These are phyloP conservation scores for Aphelenchoides besseyi DNA, from an alignment of 1,140 invertebrate genomes.

Conservation along the genomic window DNA sequence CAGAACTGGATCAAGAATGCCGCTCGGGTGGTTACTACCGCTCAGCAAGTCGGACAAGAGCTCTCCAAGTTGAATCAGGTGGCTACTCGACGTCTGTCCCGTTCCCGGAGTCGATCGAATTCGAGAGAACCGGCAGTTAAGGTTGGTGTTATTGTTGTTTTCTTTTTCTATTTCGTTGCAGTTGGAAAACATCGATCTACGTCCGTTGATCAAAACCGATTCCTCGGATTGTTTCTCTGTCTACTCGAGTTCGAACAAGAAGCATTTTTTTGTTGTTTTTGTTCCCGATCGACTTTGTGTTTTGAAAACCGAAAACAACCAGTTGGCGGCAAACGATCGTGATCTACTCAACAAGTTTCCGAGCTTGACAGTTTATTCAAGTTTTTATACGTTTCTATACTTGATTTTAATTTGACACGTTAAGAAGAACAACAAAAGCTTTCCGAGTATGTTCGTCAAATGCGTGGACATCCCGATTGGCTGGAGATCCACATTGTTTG, in stretches of 20 bases:
- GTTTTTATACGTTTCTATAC: neutral
- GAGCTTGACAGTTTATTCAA: neutral
- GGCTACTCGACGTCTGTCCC: neutral
- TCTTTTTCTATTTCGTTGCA: neutral
- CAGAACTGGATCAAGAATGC: neutral
- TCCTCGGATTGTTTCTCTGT: neutral
- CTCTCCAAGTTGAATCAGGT: neutral
- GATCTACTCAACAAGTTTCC: neutral
- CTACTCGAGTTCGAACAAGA: constrained; percentile 1
- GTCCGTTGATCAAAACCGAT: neutral
- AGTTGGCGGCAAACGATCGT: neutral
- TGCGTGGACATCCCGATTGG: constrained; percentile 13
- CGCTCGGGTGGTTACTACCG: neutral
- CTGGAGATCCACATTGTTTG: constrained; percentile 24
- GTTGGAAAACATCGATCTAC: neutral
- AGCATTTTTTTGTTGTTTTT: neutral
- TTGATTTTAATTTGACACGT: neutral
- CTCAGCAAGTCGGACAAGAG: neutral
- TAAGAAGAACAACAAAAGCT: neutral
- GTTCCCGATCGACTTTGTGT: neutral
- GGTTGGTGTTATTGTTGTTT: neutral
- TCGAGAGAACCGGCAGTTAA: neutral
- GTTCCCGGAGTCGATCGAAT: neutral
- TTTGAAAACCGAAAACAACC: neutral
- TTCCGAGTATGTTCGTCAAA: constrained; percentile 5